phyloP scores from a whole-genome alignment of 1,140 invertebrate species.

The Aphidius ervi region DNA sequence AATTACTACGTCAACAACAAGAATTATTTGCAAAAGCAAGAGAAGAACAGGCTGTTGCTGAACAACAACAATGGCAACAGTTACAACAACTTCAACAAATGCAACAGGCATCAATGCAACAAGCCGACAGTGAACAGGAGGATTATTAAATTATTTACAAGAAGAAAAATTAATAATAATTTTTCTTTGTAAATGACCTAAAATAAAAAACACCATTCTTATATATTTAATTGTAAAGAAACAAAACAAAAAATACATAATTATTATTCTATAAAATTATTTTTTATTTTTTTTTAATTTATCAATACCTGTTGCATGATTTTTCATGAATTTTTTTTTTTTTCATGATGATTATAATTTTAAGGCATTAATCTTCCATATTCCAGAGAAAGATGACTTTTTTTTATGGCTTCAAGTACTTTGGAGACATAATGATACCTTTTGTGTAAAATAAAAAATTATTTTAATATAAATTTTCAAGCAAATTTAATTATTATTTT shows the following conservation, averaged over 20 bases:
- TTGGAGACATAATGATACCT: constrained; percentile 76
- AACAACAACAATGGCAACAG: constrained; percentile 85
- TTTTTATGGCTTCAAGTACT: constrained; percentile 78
- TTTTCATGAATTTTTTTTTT: neutral
- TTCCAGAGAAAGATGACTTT: constrained; percentile 77
- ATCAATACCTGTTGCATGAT: constrained; percentile 5
- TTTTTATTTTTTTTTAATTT: neutral
- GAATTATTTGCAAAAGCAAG: constrained; percentile 96
- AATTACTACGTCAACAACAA: constrained; percentile 92
- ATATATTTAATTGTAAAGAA: neutral
- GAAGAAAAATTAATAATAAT: neutral
- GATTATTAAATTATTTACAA: constrained; percentile 54
- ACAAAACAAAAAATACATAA: neutral
- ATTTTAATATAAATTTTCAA: constrained; percentile 19
- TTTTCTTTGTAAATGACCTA: neutral
- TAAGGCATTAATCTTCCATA: constrained; percentile 73
- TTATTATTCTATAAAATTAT: neutral
- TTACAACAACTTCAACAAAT: constrained; percentile 68
- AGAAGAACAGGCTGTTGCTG: constrained; percentile 81
- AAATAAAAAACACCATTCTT: neutral
- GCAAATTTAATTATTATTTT: neutral
- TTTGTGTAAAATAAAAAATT: constrained; percentile 21
- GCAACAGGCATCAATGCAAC: constrained; percentile 43
- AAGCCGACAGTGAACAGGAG: constrained; percentile 48
- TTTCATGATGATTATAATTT: constrained; percentile 10